These are phyloP conservation scores for Cheilosia vernalis DNA, from an alignment of 2,888 invertebrate species.

Conservation along the genomic window DNA sequence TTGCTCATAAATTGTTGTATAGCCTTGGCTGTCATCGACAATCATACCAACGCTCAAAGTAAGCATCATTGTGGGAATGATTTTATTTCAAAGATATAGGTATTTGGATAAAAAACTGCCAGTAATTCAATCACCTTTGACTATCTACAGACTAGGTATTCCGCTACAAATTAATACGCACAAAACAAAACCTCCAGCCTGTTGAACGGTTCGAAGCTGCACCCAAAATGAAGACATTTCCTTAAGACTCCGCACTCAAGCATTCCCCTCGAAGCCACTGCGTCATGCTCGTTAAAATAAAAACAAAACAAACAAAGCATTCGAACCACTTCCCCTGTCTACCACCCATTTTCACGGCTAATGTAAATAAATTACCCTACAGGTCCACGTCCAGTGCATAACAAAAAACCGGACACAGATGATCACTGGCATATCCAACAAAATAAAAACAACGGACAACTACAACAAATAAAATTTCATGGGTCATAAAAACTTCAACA, in stretches of 20 bases:
- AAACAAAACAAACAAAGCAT: conserved; percentile 26
- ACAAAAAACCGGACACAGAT: conserved; percentile 37
- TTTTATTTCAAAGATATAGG: no score
- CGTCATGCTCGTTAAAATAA: conserved; percentile 7
- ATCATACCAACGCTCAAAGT: no score
- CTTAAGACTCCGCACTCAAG: not conserved
- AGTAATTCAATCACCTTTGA: no score
- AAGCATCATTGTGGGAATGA: no score
- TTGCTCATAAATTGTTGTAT: no score
- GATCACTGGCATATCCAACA: conserved; percentile 15
- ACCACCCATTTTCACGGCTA: conserved; percentile 60
- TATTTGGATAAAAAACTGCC: no score
- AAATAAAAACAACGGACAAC: conserved; percentile 22
- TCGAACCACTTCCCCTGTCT: conserved; percentile 24
- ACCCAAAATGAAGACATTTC: conserved; percentile 1
- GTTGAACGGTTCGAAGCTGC: not conserved
- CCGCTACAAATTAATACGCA: no score
- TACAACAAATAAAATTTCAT: conserved; percentile 59
- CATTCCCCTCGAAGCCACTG: not conserved
- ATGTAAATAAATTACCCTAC: conserved; percentile 55
- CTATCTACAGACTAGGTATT: no score
- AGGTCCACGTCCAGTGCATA: conserved; percentile 30
- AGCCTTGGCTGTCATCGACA: no score
- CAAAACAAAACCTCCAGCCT: no score
- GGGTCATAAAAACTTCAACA: conserved; percentile 69